Base-by-base conservation (phyloP, 2,113 vertebrate species). In the Datnioides undecimradiatus region DNA sequence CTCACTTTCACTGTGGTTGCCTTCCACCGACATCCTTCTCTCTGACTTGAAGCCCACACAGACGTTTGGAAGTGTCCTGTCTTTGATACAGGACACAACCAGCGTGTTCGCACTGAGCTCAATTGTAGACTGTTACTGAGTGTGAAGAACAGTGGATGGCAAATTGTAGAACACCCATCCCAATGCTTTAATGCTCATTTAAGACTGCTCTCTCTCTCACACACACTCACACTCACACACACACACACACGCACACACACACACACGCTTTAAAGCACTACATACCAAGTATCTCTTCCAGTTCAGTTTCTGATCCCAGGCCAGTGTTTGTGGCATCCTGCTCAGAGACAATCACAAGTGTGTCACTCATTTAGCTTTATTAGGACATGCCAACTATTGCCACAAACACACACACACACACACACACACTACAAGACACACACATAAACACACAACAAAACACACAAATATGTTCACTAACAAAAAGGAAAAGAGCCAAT, bases 401-500 rank as follows among this genome's bases (percentile, higher is more conserved):
- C 71, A 88, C 51, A 51, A 17, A 80, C 27, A 82, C 46, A 51
- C n/a, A 80, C n/a, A 79, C 58, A 71, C 57, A 38, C 12, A 43
- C 23, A 31, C 69, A 87, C 54, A 49, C 19, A 80, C n/a, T n/a
- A n/a, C n/a, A n/a, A 83, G 49, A 49, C 21, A 80, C 23, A 83
- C 54, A 66, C 51, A 40, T 7, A 46, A 19, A 27, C 34, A 16
- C 33, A 72, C 41, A 49, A 40, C 55, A 62, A 21, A 12, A 60
- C 46, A 65, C 36, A 60, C 23, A 68, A 9, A 57, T 23, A 69
- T 27, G 19, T 80, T 79, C 54, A 79, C 62, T 33, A 34, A 48
- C 43, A 79, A 73, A 73, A 74, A 90, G 84, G 85, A 88, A 78
- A 85, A 77, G 82, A 92, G 90, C 88, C 89, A 92, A 86, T 80